phyloP scores from a whole-genome alignment of 2,113 vertebrate genomes.

The Eolophus roseicapilla region DNA sequence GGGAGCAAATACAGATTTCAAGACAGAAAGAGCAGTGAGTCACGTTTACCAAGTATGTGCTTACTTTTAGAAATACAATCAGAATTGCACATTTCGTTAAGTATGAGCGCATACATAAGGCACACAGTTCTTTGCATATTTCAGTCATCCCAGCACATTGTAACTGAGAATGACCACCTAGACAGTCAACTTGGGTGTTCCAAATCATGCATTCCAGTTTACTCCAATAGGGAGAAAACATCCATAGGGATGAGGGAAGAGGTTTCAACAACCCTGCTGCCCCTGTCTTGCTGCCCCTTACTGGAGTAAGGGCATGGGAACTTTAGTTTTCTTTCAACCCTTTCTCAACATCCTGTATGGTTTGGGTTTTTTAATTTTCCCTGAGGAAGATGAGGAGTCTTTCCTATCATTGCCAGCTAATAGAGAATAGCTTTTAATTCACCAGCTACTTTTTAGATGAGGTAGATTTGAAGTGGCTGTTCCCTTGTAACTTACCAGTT shows the following conservation, averaged over 20 bases:
- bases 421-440: not conserved
- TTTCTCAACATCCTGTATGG: not conserved
- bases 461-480: not conserved
- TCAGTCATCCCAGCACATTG: not conserved
- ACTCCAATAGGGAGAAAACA: not conserved
- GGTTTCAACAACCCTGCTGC: not conserved
- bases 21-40: not conserved
- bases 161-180: not conserved
- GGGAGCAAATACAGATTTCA: not conserved
- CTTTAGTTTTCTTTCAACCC: not conserved
- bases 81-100: not conserved
- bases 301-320: not conserved
- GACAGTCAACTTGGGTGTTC: not conserved
- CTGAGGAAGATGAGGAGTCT: not conserved
- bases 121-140: not conserved
- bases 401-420: not conserved
- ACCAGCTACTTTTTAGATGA: not conserved
- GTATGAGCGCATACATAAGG: not conserved
- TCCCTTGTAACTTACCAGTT: not conserved
- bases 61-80: not conserved
- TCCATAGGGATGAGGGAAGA: not conserved
- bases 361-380: not conserved
- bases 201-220: not conserved
- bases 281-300: not conserved
- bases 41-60: not conserved